phyloP scores from a whole-genome alignment of 2,113 vertebrate species.

The Brienomyrus brachyistius region DNA sequence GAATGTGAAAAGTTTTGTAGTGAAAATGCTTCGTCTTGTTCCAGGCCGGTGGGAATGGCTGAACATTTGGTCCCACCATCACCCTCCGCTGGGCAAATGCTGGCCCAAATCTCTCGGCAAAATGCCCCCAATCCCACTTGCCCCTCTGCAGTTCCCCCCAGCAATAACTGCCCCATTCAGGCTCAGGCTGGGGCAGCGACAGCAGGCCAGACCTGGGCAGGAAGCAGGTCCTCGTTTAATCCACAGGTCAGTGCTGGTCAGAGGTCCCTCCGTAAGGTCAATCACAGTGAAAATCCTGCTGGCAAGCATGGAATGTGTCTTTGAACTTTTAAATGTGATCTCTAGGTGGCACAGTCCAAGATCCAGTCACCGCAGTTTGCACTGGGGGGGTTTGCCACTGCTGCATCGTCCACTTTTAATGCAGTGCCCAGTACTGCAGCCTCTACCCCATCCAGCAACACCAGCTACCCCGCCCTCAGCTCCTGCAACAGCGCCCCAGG shows the following conservation, averaged over 20 bases:
- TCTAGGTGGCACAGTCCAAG: slow-evolving; percentile 58
- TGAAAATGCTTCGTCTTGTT: background rate
- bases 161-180: slow-evolving; percentile 50
- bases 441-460: slow-evolving; percentile 39
- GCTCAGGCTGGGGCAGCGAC: slow-evolving; percentile 30
- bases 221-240: slow-evolving; percentile 68
- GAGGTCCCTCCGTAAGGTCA: background rate
- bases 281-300: background rate
- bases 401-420: slow-evolving; percentile 48
- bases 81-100: slow-evolving; percentile 70
- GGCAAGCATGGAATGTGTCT: background rate
- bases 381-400: slow-evolving; percentile 52
- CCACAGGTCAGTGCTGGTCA: slow-evolving; percentile 64
- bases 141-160: slow-evolving; percentile 40
- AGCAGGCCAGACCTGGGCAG: slow-evolving; percentile 55
- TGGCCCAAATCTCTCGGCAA: slow-evolving; percentile 85
- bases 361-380: slow-evolving; percentile 56
- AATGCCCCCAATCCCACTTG: slow-evolving; percentile 61
- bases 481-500: slow-evolving; percentile 41
- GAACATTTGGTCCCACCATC: slow-evolving; percentile 65
- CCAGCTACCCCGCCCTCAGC: slow-evolving; percentile 54
- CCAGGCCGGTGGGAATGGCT: slow-evolving; percentile 63
- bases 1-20: background rate
- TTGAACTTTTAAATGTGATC: background rate
- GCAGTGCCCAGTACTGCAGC: slow-evolving; percentile 55